phyloP scores from a whole-genome alignment of 53 echinoderm and acorn worm genomes.

The Echinometra lucunter region DNA sequence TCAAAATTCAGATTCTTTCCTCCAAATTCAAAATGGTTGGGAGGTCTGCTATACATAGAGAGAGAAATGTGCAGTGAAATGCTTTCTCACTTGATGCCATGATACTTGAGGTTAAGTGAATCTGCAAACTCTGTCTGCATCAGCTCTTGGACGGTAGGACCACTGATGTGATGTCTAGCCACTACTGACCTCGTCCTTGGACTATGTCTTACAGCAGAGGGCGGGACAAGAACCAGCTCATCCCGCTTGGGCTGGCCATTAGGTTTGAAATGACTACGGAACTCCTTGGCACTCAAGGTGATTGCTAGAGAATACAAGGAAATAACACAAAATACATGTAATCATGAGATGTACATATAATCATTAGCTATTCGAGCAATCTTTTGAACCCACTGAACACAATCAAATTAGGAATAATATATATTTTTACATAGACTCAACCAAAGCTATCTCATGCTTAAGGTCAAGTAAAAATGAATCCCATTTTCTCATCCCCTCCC shows the following conservation, averaged over 20 bases:
- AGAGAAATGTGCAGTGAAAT: neutral
- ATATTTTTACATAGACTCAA: no score
- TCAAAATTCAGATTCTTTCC: no score
- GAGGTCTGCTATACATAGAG: no score
- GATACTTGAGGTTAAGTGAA: slow-evolving; percentile 57
- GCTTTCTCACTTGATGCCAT: slow-evolving; percentile 67
- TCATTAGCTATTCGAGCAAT: no score
- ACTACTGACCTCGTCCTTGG: slow-evolving; percentile 56
- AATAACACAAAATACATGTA: neutral
- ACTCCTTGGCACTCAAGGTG: slow-evolving; percentile 83
- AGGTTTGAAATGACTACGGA: slow-evolving; percentile 81
- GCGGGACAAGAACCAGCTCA: slow-evolving; percentile 57
- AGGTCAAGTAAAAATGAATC: no score
- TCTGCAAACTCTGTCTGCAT: neutral
- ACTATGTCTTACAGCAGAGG: slow-evolving; percentile 8
- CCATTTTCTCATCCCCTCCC: no score
- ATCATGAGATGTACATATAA: no score
- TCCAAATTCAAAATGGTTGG: no score
- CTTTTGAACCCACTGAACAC: no score
- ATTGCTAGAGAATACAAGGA: slow-evolving; percentile 67
- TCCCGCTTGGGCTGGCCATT: slow-evolving; percentile 74
- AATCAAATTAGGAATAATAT: no score
- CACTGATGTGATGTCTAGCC: slow-evolving; percentile 1
- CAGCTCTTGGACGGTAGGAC: slow-evolving; percentile 30
- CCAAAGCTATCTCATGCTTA: no score